Evolutionary conservation across 2,113 vertebrate species (phyloP).

Genomic region (Symphodus melops): DNA sequence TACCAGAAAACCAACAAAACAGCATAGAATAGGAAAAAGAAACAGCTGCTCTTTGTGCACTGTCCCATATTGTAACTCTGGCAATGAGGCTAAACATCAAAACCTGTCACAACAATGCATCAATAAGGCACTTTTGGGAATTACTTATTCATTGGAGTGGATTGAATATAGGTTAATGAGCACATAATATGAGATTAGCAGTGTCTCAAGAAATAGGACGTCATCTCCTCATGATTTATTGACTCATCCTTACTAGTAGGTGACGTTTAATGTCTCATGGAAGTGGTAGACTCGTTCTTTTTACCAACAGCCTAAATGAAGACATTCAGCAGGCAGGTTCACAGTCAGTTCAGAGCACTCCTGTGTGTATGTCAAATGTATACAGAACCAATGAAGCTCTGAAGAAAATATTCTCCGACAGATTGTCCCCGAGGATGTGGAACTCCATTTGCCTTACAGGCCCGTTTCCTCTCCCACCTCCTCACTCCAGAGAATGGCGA

Average conservation of each 20-base stretch:
- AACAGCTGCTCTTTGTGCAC: background rate
- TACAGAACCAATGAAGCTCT: conserved; percentile 22
- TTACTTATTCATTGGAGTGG: conserved; percentile 54
- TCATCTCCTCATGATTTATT: conserved; percentile 58
- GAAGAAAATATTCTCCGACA: conserved; percentile 37
- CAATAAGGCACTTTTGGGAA: conserved; percentile 68
- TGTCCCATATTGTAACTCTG: conserved; percentile 31
- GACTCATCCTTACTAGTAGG: conserved; percentile 7
- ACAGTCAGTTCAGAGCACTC: conserved; percentile 66
- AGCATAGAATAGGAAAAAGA: conserved; percentile 8
- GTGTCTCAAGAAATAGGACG: conserved; percentile 32
- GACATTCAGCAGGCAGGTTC: conserved; percentile 50
- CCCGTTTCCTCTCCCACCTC: conserved; percentile 6
- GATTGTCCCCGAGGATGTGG: conserved; percentile 55
- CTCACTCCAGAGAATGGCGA: conserved; percentile 12
- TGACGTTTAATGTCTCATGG: conserved; percentile 38
- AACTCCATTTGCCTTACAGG: conserved; percentile 62
- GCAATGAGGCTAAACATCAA: conserved; percentile 34
- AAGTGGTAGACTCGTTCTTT: conserved; percentile 26
- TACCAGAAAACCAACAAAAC: conserved; percentile 27
- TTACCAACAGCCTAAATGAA: conserved; percentile 23
- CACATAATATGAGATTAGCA: conserved; percentile 41
- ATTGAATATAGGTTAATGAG: conserved; percentile 62
- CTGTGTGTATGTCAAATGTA: conserved; percentile 54
- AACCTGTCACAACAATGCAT: conserved; percentile 46